phyloP scores from a whole-genome alignment of 2,113 vertebrate species.

The Circaetus cinerascens region DNA sequence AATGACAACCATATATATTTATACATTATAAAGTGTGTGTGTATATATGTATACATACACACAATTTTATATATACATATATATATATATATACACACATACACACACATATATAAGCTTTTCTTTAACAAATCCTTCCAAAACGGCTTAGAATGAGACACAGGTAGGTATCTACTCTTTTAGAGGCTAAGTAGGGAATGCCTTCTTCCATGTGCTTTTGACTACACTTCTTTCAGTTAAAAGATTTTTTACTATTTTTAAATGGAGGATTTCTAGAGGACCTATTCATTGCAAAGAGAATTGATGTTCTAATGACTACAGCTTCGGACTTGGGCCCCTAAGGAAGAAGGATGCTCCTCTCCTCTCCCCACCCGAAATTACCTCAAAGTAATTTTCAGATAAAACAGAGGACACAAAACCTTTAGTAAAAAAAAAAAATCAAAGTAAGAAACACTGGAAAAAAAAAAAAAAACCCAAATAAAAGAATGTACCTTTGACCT shows the following conservation, averaged over 20 bases:
- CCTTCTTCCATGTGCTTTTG: not conserved
- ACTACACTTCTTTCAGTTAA: not conserved
- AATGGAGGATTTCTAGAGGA: not conserved
- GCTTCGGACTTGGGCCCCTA: not conserved
- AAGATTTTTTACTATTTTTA: not conserved
- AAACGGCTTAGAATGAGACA: not conserved
- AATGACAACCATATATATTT: not conserved
- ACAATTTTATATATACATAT: not conserved
- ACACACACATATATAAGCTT: not conserved
- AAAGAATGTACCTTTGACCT: constrained; percentile 29
- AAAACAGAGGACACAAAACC: not conserved
- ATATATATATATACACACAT: not conserved
- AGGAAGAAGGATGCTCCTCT: not conserved
- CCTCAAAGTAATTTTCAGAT: not conserved
- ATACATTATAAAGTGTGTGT: not conserved
- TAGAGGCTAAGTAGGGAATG: not conserved
- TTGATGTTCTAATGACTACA: not conserved
- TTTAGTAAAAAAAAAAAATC: not conserved
- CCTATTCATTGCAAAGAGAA: not conserved
- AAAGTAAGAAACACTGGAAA: not conserved
- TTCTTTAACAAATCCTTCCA: not conserved
- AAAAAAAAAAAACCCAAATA: not conserved
- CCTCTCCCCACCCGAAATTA: not conserved
- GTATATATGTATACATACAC: not conserved
- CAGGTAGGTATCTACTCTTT: not conserved